Conservation (phyloP, 2,888 invertebrate genomes). For the Drosophila macrospina region DNA sequence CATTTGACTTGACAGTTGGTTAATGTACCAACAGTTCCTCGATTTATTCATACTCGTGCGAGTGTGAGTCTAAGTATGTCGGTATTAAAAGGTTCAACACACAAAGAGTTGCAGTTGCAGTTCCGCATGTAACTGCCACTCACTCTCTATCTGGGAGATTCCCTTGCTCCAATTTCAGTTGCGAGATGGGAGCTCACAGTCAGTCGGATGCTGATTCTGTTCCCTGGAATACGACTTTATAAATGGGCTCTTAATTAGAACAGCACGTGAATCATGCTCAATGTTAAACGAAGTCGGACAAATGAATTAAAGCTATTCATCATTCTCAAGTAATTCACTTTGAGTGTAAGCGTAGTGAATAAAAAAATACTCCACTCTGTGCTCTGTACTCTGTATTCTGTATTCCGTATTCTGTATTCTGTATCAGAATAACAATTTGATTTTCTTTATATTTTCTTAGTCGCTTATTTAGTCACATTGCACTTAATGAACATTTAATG, state of each 20-base stretch:
- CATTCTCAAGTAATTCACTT: slow-evolving; percentile 5
- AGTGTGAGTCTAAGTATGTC: not conserved
- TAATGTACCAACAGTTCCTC: not conserved
- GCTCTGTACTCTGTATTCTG: no score
- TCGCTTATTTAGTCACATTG: no score
- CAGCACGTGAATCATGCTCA: slow-evolving; percentile 45
- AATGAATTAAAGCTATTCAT: slow-evolving; percentile 17
- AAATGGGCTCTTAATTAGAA: slow-evolving; percentile 51
- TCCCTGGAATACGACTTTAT: slow-evolving; percentile 13
- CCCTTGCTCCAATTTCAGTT: not conserved
- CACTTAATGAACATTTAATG: no score
- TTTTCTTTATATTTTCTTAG: no score
- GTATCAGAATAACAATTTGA: no score
- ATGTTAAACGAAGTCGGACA: slow-evolving; percentile 26
- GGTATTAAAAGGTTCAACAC: not conserved
- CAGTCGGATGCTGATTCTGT: not conserved
- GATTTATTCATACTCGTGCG: not conserved
- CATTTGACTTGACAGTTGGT: slow-evolving; percentile 19
- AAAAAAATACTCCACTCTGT: no score
- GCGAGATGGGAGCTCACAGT: not conserved
- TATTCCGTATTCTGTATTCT: no score
- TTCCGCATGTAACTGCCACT: slow-evolving; percentile 14
- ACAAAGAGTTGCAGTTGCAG: slow-evolving; percentile 31
- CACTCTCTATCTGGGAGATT: slow-evolving; percentile 1
- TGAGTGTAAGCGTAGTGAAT: not conserved